Conservation (phyloP, 2,113 vertebrate species). For the Acrocephalus kingi region DNA sequence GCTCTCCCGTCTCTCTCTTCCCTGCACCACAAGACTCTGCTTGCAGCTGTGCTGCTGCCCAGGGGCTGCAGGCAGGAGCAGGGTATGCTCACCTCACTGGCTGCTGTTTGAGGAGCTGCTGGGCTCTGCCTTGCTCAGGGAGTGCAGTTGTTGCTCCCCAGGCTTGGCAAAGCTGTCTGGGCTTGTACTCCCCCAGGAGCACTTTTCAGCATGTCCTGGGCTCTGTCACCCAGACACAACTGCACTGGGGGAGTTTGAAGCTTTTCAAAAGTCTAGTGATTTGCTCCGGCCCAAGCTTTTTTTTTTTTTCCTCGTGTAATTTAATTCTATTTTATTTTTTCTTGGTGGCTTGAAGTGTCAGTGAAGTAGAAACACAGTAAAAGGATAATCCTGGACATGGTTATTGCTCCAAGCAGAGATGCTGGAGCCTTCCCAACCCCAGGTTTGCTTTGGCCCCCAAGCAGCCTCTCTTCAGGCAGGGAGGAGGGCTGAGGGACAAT, state of each 20-base stretch:
- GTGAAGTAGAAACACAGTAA: neutral
- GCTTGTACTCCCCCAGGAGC: slow-evolving; percentile 11
- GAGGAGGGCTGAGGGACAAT: neutral
- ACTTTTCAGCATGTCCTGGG: neutral
- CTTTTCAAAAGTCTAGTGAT: neutral
- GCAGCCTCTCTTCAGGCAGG: neutral
- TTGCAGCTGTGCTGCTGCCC: slow-evolving; percentile 32
- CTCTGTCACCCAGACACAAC: slow-evolving; percentile 8
- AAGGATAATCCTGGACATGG: neutral
- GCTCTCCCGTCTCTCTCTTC: slow-evolving; percentile 35
- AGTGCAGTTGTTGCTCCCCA: neutral
- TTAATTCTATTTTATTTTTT: neutral
- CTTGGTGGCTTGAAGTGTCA: neutral
- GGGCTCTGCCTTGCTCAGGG: slow-evolving; percentile 17
- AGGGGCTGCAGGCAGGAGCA: slow-evolving; percentile 25
- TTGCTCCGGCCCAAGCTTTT: neutral
- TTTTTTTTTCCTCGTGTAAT: neutral
- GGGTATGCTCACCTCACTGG: neutral
- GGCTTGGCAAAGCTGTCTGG: slow-evolving; percentile 42
- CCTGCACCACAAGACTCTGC: slow-evolving; percentile 56
- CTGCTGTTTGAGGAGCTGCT: neutral
- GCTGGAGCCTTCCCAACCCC: neutral
- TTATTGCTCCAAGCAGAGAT: neutral
- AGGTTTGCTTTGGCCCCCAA: neutral
- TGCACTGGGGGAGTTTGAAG: neutral